Conservation (phyloP, 2,797 vertebrate genomes). For the Neoniphon sammara region DNA sequence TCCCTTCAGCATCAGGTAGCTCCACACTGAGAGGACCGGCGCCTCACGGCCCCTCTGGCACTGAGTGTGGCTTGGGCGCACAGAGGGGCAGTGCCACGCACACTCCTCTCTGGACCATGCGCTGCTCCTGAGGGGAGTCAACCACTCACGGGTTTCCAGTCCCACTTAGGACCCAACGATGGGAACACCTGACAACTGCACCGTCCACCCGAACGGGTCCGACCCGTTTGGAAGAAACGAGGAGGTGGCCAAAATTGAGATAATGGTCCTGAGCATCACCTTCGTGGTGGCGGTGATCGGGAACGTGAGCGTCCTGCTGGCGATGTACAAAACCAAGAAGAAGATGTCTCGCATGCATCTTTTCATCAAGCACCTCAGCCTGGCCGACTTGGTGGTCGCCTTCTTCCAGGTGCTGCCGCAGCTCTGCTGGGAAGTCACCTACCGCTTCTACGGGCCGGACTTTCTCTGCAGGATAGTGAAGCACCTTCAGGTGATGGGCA, state of each 20-base stretch:
- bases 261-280: slow-evolving; percentile 90
- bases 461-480: slow-evolving; percentile 94
- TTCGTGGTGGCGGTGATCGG: slow-evolving; percentile 93
- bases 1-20: slow-evolving; percentile 42
- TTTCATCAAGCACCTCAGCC: slow-evolving; percentile 95
- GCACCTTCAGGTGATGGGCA: slow-evolving; percentile 95
- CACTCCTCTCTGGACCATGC: slow-evolving; percentile 64
- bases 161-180: slow-evolving; percentile 47
- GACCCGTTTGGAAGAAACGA: slow-evolving; percentile 86
- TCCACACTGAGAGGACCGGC: slow-evolving; percentile 58
- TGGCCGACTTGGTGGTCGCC: slow-evolving; percentile 95
- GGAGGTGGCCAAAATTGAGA: slow-evolving; percentile 92
- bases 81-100: slow-evolving; percentile 73
- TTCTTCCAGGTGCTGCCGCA: slow-evolving; percentile 98
- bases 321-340: slow-evolving; percentile 91
- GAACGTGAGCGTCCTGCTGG: slow-evolving; percentile 90
- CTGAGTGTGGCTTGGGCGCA: slow-evolving; percentile 53
- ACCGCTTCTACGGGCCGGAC: slow-evolving; percentile 94
- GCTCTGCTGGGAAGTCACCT: slow-evolving; percentile 95
- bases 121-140: slow-evolving; percentile 57
- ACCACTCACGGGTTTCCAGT: slow-evolving; percentile 49
- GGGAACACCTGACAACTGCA: slow-evolving; percentile 62
- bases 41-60: slow-evolving; percentile 55
- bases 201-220: slow-evolving; percentile 65
- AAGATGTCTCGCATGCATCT: slow-evolving; percentile 96